Evolutionary conservation across 2,113 vertebrate genomes (phyloP), one percentile per base, ranked within the genome.

Genomic region (Manacus vitellinus): DNA sequence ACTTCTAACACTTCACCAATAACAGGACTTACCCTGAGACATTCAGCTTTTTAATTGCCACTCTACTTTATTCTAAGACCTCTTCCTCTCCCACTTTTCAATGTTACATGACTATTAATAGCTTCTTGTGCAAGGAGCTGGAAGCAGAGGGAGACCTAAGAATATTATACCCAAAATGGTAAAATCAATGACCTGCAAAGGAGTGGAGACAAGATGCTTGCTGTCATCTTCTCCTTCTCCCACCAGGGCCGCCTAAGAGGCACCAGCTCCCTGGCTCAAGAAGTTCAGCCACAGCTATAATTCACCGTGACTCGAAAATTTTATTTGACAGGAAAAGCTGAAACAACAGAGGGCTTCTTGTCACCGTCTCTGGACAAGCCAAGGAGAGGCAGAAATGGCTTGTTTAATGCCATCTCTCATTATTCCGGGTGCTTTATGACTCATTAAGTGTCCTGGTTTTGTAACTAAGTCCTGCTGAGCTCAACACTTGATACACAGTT

Each of bases 361-460:
- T 94, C 92, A 95, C 87, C 0, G 0, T 77, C 79, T 88, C 90
- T 94, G 79, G 85, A 92, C 88, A 76, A 94, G 63, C 63, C 51
- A 94, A 95, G 75, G 72, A 93, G 79, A 95, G 59, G 85, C 67
- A 94, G 75, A 88, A 95, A 96, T 86, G 68, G 79, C 70, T 96
- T 96, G 90, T 92, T 96, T 95, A 94, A 93, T 93, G 92, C 75
- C 5, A 5, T 74, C 67, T 90, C 75, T 96, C 90, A 90, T 96
- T 96, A 96, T 94, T 86, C 88, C 75, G 92, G 65, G 82, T 46
- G 83, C 63, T 94, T 92, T 87, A 94, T 88, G 90, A 90, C 88
- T 96, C 95, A 96, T 94, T 95, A 96, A 94, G 59, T 88, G 92
- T 94, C 94, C 92, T 84, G 93, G 92, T 93, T 96, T 94, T 93